Percentiles rank a stretch among this genome's conserved stretches.
These are phyloP conservation scores for Theocolax elegans DNA, from an alignment of 1,140 invertebrate species.

Conservation along the genomic window DNA sequence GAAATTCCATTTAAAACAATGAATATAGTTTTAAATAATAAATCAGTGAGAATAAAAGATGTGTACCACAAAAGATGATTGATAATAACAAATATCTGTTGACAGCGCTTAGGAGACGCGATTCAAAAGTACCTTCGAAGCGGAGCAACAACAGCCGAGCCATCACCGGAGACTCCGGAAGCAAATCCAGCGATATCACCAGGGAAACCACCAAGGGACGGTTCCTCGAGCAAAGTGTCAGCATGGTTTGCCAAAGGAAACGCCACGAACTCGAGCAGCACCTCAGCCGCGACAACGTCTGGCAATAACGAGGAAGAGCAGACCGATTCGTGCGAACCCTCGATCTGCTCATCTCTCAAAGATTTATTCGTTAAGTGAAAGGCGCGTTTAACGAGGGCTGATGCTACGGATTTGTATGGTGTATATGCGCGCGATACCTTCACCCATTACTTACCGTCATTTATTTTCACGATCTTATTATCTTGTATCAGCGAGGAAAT, in stretches of 20 bases:
- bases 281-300: neutral
- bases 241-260: conserved; percentile 69
- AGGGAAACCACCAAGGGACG: conserved; percentile 50
- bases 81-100: no score
- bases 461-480: no score
- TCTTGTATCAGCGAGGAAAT: no score
- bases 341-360: conserved; percentile 82
- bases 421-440: no score
- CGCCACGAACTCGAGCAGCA: neutral
- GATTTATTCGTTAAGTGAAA: conserved; percentile 83
- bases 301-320: conserved; percentile 71
- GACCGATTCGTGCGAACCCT: conserved; percentile 77
- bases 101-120: conserved; percentile 76
- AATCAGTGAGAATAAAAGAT: no score
- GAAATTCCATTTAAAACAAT: no score
- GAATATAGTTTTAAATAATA: no score
- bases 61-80: no score
- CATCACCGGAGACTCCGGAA: conserved; percentile 61
- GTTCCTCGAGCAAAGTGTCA: conserved; percentile 54
- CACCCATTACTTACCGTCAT: no score
- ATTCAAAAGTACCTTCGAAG: conserved; percentile 81
- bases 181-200: conserved; percentile 60
- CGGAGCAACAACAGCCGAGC: conserved; percentile 49
- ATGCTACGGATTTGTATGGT: no score
- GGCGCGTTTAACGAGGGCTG: neutral